Base-by-base conservation (phyloP, 2,113 vertebrate species). In the Pongo pygmaeus region DNA sequence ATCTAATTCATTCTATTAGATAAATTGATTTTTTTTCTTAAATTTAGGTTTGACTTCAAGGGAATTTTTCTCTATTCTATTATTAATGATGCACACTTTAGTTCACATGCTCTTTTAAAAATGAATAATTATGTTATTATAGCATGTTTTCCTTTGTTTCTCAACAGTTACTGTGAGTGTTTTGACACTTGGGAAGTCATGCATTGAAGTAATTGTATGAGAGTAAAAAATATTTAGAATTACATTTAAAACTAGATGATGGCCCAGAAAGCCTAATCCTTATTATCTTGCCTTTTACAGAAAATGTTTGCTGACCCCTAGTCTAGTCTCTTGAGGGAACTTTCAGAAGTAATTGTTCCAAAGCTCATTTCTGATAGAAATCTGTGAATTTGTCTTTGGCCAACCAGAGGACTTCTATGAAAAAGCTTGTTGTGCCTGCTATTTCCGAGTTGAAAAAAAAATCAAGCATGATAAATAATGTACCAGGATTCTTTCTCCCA, bases 61-160 rank as follows among this genome's bases (percentile, higher is more conserved):
- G 22, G 32, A 79, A 64, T 59, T 94, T 93, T 96, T 96, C 92
- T 96, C 43, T 90, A 30, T 64, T 64, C 61, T 30, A 64, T 30
- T 64, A 96, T 95, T 93, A 96, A 84, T 90, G 40, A 96, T 38
- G 35, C 38, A 97, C 25, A 96, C 22, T 91, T 93, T 87, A 80
- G 27, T 46, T 90, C 55, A 77, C 27, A 59, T 52, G 38, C 8
- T 89, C 30, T 84, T 84, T 89, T 52, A 83, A 30, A 30, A 94
- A 30, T 90, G 72, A 94, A 32, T 92, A 94, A 96, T 97, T 91
- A 89, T 52, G 30, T 86, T 94, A 30, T 64, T 30, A 84, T 55
- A 86, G 2, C n/a, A 94, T 94, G 46, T 97, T 96, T 97, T 94
- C 72, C 35, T 91, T 97, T 96, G 79, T 94, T 95, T 96, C 25